phyloP scores from a whole-genome alignment of 2,888 invertebrate genomes.

The Peribatodes rhomboidaria region DNA sequence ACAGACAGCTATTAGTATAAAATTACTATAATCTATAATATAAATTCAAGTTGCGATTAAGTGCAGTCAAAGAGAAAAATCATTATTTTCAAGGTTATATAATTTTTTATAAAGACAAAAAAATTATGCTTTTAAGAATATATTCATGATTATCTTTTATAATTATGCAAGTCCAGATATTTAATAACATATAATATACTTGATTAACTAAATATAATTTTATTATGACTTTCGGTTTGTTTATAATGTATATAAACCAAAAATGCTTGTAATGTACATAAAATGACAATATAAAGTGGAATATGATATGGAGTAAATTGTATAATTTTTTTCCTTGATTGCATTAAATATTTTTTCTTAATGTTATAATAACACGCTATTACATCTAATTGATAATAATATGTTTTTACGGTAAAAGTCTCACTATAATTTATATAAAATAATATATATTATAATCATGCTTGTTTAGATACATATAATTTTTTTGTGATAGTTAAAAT shows the following conservation, averaged over 20 bases:
- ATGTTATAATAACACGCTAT: conserved; percentile 19
- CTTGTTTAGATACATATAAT: not conserved
- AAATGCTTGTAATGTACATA: not conserved
- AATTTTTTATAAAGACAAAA: too few species aligned
- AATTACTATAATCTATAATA: conserved; percentile 50
- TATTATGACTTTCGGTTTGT: too few species aligned
- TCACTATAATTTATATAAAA: conserved; percentile 65
- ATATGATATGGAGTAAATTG: not conserved
- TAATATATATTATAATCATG: not conserved
- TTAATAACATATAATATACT: too few species aligned
- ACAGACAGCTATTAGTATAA: conserved; percentile 29
- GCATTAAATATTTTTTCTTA: conserved; percentile 7
- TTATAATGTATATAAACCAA: too few species aligned
- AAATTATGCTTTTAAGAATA: too few species aligned
- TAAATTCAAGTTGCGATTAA: conserved; percentile 58
- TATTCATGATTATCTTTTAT: too few species aligned
- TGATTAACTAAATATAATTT: too few species aligned
- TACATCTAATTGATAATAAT: conserved; percentile 30
- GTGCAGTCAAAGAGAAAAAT: conserved; percentile 14
- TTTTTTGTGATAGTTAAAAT: too few species aligned
- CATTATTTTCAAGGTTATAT: too few species aligned
- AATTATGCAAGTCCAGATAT: too few species aligned
- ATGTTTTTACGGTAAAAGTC: conserved; percentile 58
- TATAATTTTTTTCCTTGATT: conserved; percentile 8
- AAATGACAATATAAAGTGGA: not conserved